Base-by-base conservation (phyloP, 2,797 vertebrate genomes). In the Danio choprae region DNA sequence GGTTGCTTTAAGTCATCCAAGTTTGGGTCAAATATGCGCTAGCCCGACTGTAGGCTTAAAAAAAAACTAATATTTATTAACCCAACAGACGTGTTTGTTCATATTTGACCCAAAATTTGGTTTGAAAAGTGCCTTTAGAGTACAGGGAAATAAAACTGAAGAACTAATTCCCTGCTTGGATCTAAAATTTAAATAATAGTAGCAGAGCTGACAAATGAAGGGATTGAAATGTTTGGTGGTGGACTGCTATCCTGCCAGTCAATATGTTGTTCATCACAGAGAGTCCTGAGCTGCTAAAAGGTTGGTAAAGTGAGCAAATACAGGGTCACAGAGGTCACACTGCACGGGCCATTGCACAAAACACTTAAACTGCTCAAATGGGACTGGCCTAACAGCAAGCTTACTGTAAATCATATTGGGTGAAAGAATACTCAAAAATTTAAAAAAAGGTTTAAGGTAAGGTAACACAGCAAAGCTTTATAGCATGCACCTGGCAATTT, bases 321-420 rank as follows among this genome's bases (percentile, higher is more conserved):
- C 20, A 72, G 59, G 69, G 78, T 80, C 60, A 73, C 16, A 44
- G 51, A 73, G 60, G 78, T 80, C 69, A 71, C 60, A 64, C 50
- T 58, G 5, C 60, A 73, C 2, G 40, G 60, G 22, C 68, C 69
- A 79, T 11, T 80, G 69, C 56, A 22, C 69, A 80, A 20, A 65
- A 65, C 41, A 46, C 69, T 56, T 56, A 56, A 22, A 38, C 55
- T 16, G 58, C n/a, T 71, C 38, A 71, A 62, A 50, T 4, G 16
- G 20, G 7, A 48, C 41, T 4, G 22, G 10, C 10, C 22, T 56
- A 56, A 36, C 22, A 67, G 46, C 11, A 12, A 60, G 44, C 36
- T 6, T 41, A 60, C 13, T 29, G 36, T 38, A 41, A 38, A 59
- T 44, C 43, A 36, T 4, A 22, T 53, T 55, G 6, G 6, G 55